phyloP scores from a whole-genome alignment of 2,797 vertebrate species.

The Lindbergichthys nudifrons region DNA sequence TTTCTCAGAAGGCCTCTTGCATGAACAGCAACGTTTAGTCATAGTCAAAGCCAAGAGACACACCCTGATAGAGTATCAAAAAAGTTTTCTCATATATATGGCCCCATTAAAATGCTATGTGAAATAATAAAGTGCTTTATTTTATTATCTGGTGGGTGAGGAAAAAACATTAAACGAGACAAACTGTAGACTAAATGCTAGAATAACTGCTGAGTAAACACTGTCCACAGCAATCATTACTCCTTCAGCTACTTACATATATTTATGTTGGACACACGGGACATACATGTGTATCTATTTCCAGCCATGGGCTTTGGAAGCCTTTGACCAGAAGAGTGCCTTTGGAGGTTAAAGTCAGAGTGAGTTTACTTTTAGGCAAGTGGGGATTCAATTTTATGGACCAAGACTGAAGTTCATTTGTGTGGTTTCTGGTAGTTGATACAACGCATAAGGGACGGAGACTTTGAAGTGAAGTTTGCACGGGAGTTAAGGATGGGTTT shows the following conservation, averaged over 20 bases:
- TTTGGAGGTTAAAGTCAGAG: conserved; percentile 62
- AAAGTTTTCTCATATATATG: conserved; percentile 14
- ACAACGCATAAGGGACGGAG: conserved; percentile 34
- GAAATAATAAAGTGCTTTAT: conserved; percentile 35
- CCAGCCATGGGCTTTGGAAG: conserved; percentile 59
- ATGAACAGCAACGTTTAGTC: conserved; percentile 34
- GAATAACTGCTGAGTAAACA: conserved; percentile 72
- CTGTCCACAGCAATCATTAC: conserved; percentile 59
- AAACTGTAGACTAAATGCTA: conserved; percentile 51
- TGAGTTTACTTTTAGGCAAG: conserved; percentile 74
- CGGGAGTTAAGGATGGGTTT: conserved; percentile 57
- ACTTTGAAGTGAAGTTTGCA: conserved; percentile 71
- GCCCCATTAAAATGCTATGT: conserved; percentile 36
- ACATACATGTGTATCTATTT: conserved; percentile 71
- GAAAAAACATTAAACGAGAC: conserved; percentile 53
- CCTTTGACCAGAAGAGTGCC: conserved; percentile 51
- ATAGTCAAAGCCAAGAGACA: conserved; percentile 30
- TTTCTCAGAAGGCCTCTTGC: conserved; percentile 27
- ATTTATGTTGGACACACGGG: conserved; percentile 75
- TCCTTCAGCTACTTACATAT: conserved; percentile 68
- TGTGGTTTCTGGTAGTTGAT: conserved; percentile 55
- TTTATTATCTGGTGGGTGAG: conserved; percentile 39
- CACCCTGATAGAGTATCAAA: conserved; percentile 22
- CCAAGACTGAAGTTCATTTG: conserved; percentile 67
- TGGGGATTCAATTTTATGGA: conserved; percentile 75